These are phyloP conservation scores for Agelastica alni DNA, from an alignment of 2,888 invertebrate species.

Conservation along the genomic window DNA sequence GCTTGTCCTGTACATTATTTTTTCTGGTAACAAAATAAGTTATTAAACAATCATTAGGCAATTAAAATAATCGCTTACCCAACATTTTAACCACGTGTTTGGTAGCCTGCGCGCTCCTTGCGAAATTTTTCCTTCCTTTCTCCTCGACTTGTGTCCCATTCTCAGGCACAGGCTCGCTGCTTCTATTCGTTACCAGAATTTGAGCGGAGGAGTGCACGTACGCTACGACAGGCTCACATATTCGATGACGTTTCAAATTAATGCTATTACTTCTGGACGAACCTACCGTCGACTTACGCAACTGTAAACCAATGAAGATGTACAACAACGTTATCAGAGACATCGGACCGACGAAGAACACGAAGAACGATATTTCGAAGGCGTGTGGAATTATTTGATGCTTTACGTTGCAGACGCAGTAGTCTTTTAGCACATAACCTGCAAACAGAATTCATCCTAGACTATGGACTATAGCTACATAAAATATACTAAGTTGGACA, in stretches of 20 bases:
- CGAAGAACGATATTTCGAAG: conserved; percentile 61
- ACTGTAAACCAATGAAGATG: conserved; percentile 56
- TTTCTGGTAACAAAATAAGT: no score
- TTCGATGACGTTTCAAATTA: conserved; percentile 49
- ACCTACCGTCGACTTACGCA: conserved; percentile 52
- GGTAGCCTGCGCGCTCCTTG: conserved; percentile 53
- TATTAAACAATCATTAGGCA: no score
- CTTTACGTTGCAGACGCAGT: conserved; percentile 52
- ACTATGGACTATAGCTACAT: no score
- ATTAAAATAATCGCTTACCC: conserved; percentile 54
- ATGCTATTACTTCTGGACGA: conserved; percentile 51
- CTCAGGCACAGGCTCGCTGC: conserved; percentile 26
- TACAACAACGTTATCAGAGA: conserved; percentile 63
- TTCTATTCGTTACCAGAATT: conserved; percentile 38
- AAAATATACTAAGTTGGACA: no score
- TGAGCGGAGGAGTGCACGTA: conserved; percentile 38
- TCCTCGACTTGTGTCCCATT: conserved; percentile 44
- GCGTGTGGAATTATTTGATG: conserved; percentile 55
- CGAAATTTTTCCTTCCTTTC: conserved; percentile 55
- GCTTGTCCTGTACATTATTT: no score
- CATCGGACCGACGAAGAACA: conserved; percentile 67
- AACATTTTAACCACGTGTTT: conserved; percentile 63
- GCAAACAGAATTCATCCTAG: no score
- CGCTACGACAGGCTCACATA: conserved; percentile 42
- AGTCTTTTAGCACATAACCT: conserved; percentile 45